A percentile compares a stretch with the other conserved stretches of the same genome.
phyloP scores from a whole-genome alignment of 1,140 invertebrate genomes.

The Macrosteles quadrilineatus region DNA sequence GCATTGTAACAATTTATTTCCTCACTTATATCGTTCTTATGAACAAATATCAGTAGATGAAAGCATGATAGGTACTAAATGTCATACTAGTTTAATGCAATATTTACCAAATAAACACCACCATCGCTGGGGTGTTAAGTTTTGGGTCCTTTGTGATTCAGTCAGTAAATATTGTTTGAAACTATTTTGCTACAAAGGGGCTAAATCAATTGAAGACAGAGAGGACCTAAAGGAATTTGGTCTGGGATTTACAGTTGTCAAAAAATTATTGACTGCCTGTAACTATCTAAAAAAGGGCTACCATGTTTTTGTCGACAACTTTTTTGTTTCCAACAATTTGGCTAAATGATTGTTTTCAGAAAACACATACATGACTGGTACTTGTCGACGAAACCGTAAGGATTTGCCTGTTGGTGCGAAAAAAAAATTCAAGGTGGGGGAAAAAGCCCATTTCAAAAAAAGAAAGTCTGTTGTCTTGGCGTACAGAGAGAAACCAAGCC shows the following conservation, averaged over 20 bases:
- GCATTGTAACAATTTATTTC: conserved; percentile 43
- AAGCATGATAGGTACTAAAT: conserved; percentile 37
- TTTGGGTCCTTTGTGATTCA: conserved; percentile 26
- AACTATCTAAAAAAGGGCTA: background rate
- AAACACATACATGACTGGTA: background rate
- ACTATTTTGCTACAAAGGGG: background rate
- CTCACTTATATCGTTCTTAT: conserved; percentile 39
- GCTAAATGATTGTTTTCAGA: background rate
- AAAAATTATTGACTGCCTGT: background rate
- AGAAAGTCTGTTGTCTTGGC: background rate
- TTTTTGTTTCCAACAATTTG: background rate
- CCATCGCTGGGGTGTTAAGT: background rate
- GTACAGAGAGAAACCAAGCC: background rate
- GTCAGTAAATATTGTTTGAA: conserved; percentile 37
- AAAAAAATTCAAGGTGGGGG: background rate
- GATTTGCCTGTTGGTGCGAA: background rate
- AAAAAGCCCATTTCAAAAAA: background rate
- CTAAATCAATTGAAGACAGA: background rate
- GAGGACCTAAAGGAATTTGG: conserved; percentile 11
- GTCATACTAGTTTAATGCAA: background rate
- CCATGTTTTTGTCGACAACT: background rate
- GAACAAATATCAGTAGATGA: conserved; percentile 43
- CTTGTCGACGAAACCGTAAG: background rate
- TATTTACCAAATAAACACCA: background rate
- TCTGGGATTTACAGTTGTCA: conserved; percentile 5